Evolutionary conservation across 2,888 invertebrate genomes (phyloP).

Genomic region (Diploptera punctata): DNA sequence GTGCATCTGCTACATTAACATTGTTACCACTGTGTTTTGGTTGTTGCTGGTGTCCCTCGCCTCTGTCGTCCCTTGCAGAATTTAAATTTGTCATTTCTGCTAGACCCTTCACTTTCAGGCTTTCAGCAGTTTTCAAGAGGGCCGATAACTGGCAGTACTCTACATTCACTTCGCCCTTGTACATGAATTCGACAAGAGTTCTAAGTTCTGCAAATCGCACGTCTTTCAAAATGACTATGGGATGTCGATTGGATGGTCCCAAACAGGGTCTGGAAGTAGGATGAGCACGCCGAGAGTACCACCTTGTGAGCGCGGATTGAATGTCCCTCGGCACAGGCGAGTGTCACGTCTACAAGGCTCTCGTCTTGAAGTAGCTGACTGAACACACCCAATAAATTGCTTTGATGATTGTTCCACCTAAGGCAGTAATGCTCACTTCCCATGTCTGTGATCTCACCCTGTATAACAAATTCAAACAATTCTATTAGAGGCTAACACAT

Average conservation of each 20-base stretch:
- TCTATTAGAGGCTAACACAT: neutral
- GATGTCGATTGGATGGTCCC: slow-evolving; percentile 92
- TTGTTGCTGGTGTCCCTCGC: slow-evolving; percentile 45
- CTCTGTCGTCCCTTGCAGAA: slow-evolving; percentile 55
- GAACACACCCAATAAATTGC: slow-evolving; percentile 96
- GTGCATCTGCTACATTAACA: slow-evolving; percentile 42
- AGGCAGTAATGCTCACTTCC: slow-evolving; percentile 98
- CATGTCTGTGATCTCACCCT: slow-evolving; percentile 88
- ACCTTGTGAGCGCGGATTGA: slow-evolving; percentile 95
- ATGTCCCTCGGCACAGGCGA: slow-evolving; percentile 95
- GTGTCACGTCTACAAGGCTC: slow-evolving; percentile 94
- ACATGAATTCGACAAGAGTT: slow-evolving; percentile 95
- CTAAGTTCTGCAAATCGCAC: slow-evolving; percentile 89
- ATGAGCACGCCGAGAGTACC: slow-evolving; percentile 94
- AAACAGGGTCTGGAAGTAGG: slow-evolving; percentile 93
- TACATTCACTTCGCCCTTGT: slow-evolving; percentile 95
- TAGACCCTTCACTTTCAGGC: slow-evolving; percentile 90
- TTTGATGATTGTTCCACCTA: slow-evolving; percentile 99
- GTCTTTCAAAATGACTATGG: slow-evolving; percentile 94
- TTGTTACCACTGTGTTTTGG: slow-evolving; percentile 42
- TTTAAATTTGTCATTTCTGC: slow-evolving; percentile 91
- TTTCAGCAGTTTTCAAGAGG: slow-evolving; percentile 90
- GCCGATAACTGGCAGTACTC: slow-evolving; percentile 92
- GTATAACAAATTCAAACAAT: slow-evolving; percentile 58
- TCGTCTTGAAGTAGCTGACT: slow-evolving; percentile 95